Evolutionary conservation across 2,797 vertebrate species (phyloP), one percentile per base, ranked within the genome.

Genomic region (Pseudomugil tenellus): DNA sequence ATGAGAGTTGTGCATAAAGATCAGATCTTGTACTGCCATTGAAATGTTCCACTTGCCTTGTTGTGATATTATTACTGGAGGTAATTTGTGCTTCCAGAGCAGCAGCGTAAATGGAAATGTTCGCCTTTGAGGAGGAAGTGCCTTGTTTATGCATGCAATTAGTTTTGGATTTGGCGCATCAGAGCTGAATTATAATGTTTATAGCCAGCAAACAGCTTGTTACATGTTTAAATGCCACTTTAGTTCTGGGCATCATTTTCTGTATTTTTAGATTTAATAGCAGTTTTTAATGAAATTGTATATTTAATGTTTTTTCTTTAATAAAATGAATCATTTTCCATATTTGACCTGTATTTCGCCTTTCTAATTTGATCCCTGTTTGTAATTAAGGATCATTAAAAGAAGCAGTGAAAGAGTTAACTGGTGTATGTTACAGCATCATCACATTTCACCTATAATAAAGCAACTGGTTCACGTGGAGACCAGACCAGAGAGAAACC

Each of bases 391-490:
- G 52, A 58, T 56, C n/a, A 49, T 32, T 53, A 16, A 14, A 13
- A 61, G 12, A 31, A 3, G 49, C 3, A 56, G 52, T 43, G 57
- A 81, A 75, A 41, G 75, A 59, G 83, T 87, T 81, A 83, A 85
- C 23, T 23, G 23, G 28, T 17, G 53, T 62, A 57, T 72, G 72
- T 31, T 62, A 5, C 1, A 16, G 39, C 0, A 0, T 61, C 66
- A 77, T 67, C 55, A 79, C 52, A 69, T 69, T 53, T 29, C 58
- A 41, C 13, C 12, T 51, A n/a, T 28, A 14, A 52, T 10, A 58
- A 64, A 68, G 31, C 19, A n/a, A 49, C 2, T 56, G 39, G 59
- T 69, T 87, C 70, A 88, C 77, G 77, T 83, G 78, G 68, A 71
- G 77, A 82, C 75, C 21, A 32, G 58, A 63, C n/a, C n/a, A n/a